These are phyloP conservation scores for Siphlonurus alternatus DNA, from an alignment of 2,888 invertebrate species.

Conservation along the genomic window DNA sequence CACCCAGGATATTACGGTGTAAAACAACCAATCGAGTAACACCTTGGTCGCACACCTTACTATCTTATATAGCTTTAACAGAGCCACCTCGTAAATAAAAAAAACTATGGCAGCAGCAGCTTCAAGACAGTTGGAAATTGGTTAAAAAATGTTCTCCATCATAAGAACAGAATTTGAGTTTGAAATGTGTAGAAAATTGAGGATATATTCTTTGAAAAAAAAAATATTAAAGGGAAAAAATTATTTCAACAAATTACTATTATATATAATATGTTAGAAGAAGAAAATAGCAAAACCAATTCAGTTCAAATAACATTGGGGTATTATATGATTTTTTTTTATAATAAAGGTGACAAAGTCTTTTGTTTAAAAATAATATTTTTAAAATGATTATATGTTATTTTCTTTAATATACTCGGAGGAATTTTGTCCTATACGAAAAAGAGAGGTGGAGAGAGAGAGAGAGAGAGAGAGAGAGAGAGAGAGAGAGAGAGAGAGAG, in stretches of 20 bases:
- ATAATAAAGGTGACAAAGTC: not conserved
- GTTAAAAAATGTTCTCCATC: not conserved
- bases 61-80: not conserved
- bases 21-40: conserved; percentile 2
- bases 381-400: not conserved
- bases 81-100: not conserved
- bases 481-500: too few relatives aligned
- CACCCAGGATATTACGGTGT: conserved; percentile 1
- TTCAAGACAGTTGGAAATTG: not conserved
- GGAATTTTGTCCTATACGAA: too few relatives aligned
- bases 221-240: not conserved
- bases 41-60: conserved; percentile 1
- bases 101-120: not conserved
- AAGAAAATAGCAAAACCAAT: not conserved
- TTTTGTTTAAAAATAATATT: not conserved
- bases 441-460: too few relatives aligned
- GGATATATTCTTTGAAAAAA: not conserved
- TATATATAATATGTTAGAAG: too few relatives aligned
- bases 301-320: not conserved
- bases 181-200: not conserved
- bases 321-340: not conserved
- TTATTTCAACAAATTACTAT: not conserved
- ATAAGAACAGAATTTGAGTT: not conserved
- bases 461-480: too few relatives aligned
- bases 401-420: too few relatives aligned